Conservation (phyloP, 2,888 invertebrate species). For the Macrophya annulata region DNA sequence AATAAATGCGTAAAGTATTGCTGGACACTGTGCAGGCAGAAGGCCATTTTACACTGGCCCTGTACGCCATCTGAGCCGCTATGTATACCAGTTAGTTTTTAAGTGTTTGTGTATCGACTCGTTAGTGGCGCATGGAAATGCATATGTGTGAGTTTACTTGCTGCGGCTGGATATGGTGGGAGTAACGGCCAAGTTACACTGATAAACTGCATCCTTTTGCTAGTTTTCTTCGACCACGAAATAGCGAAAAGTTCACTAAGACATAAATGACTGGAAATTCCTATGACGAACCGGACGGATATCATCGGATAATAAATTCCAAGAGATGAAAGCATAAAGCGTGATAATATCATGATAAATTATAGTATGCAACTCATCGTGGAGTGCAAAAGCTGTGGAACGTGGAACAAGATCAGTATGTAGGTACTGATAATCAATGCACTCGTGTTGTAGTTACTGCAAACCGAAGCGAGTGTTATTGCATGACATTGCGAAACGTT, state of each 20-base stretch:
- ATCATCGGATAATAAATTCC: not conserved
- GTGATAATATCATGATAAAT: not conserved
- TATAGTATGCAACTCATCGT: no score
- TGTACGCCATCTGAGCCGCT: slow-evolving; percentile 72
- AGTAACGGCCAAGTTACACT: slow-evolving; percentile 46
- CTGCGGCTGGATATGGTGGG: slow-evolving; percentile 29
- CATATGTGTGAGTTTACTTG: slow-evolving; percentile 47
- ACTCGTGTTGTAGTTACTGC: not conserved
- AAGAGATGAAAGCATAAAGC: not conserved
- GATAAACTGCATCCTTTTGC: slow-evolving; percentile 17
- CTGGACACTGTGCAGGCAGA: slow-evolving; percentile 68
- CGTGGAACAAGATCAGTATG: not conserved
- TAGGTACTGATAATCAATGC: not conserved
- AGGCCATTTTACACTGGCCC: slow-evolving; percentile 77
- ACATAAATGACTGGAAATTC: not conserved
- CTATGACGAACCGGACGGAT: not conserved
- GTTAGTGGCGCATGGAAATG: slow-evolving; percentile 20
- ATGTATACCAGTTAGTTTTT: slow-evolving; percentile 67
- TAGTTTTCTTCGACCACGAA: not conserved
- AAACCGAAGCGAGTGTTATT: not conserved
- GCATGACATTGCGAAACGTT: not conserved
- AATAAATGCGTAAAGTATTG: not conserved
- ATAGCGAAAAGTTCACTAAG: no score
- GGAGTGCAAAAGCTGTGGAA: not conserved
- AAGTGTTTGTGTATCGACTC: slow-evolving; percentile 46